Conservation (phyloP, 2,113 vertebrate species). For the Xenopus laevis region DNA sequence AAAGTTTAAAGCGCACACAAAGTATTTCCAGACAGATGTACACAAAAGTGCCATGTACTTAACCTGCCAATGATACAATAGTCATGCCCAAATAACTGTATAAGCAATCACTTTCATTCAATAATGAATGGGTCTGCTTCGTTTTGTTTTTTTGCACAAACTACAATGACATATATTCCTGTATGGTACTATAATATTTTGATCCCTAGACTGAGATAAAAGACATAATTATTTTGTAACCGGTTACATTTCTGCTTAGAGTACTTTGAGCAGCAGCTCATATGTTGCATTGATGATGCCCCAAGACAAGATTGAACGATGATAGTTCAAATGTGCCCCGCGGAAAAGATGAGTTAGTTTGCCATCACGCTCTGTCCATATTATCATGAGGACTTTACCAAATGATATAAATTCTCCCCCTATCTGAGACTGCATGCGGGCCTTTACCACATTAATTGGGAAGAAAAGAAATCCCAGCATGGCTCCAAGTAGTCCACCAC, state of each 20-base stretch:
- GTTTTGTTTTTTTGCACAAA: too few relatives aligned
- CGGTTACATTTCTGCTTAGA: slow-evolving; percentile 57
- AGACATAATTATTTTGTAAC: not conserved
- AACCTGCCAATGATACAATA: too few relatives aligned
- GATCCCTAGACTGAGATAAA: slow-evolving; percentile 45
- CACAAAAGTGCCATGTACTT: too few relatives aligned
- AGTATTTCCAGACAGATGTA: too few relatives aligned
- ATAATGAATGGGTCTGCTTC: too few relatives aligned
- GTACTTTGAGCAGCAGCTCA: slow-evolving; percentile 84
- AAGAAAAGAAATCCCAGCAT: slow-evolving; percentile 86
- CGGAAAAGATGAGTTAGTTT: slow-evolving; percentile 83
- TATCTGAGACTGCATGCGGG: slow-evolving; percentile 87
- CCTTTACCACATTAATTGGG: slow-evolving; percentile 87
- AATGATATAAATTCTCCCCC: slow-evolving; percentile 87
- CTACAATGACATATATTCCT: not conserved
- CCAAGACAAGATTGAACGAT: slow-evolving; percentile 91
- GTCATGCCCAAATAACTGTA: too few relatives aligned
- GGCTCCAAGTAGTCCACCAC: slow-evolving; percentile 85
- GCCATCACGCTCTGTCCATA: slow-evolving; percentile 86
- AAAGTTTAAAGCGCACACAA: too few relatives aligned
- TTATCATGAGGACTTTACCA: slow-evolving; percentile 73
- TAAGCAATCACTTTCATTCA: too few relatives aligned
- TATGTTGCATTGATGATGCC: slow-evolving; percentile 97
- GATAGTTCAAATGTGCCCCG: slow-evolving; percentile 90
- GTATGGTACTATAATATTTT: slow-evolving; percentile 42